Base-by-base conservation (phyloP, 2,888 invertebrate genomes). In the Caenorhabditis uteleia region DNA sequence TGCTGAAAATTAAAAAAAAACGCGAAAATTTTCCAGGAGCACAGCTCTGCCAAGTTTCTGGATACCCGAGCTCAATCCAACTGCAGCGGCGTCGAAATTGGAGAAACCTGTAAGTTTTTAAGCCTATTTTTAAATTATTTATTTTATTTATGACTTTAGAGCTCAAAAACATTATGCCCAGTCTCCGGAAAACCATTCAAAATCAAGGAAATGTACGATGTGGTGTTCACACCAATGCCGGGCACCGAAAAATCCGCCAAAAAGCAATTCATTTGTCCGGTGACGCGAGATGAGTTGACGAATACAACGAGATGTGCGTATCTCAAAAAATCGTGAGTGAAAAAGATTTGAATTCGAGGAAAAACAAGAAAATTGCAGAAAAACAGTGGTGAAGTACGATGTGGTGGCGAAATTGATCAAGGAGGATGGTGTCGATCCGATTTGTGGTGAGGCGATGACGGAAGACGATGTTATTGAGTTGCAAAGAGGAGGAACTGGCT, bases 291-390 rank as follows among this genome's bases (percentile, higher is more conserved):
- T 85, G 89, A 95, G 62, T 86, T 99, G 31, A 91, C 91, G 69
- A 95, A 95, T 86, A 91, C 94, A 7, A 90, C 94, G 2, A 93
- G 95, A 0, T 93, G 92, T 86, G 95, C 92, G 61, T 91, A 97
- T 27, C 88, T 98, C 50, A 90, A 88, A 85, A 89, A 92, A 57
- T 91, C 91, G 90, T 92, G 46, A 45, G 74, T 70, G 20, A 25
- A 39, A 31, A 3, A n/a, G 6, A 29, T n/a, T 27, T 44, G 12
- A 10, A 25, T 54, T 55, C 8, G 21, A 33, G 4, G 2, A 16
- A 25, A 12, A 36, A 25, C 25, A 18, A 16, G 16, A 29, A 27
- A n/a, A 2, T 50, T 56, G 12, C 83, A 95, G 95, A 0, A 95
- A 97, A 2, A 89, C 92, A 86, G 92, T 98, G 6, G 91, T 98